Evolutionary conservation across 2,113 vertebrate species (phyloP).

Genomic region (Caranx melampygus): DNA sequence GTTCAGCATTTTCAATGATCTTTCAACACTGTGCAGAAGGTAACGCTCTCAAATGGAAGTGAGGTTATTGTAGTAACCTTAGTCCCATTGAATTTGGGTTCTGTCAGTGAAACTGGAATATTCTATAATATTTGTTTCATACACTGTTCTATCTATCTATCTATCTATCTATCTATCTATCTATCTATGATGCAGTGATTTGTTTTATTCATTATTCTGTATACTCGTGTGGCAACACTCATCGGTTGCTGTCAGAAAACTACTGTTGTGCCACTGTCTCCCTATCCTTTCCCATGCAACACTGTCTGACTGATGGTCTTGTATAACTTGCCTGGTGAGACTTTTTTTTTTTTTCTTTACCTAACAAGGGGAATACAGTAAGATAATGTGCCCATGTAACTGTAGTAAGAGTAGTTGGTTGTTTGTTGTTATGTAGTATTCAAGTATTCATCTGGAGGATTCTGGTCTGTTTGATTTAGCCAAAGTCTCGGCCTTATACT

Average conservation of each 20-base stretch:
- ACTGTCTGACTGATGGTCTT: background rate
- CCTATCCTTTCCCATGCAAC: background rate
- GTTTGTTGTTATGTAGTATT: background rate
- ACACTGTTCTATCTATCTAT: no score
- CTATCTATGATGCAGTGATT: background rate
- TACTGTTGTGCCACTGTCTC: constrained; percentile 5
- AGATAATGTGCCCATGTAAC: background rate
- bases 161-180: constrained; percentile 3
- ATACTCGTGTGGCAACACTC: background rate
- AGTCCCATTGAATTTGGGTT: background rate
- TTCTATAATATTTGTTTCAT: no score
- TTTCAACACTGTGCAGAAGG: constrained; percentile 5
- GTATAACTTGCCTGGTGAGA: constrained; percentile 6
- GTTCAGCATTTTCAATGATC: constrained; percentile 18
- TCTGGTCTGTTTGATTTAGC: constrained; percentile 31
- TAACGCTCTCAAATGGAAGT: constrained; percentile 11
- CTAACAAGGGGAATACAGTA: background rate
- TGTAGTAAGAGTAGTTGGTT: background rate
- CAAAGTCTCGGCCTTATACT: constrained; percentile 56
- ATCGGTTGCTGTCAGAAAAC: background rate
- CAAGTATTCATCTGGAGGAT: constrained; percentile 23
- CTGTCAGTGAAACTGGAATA: no score
- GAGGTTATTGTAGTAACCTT: background rate
- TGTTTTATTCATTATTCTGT: constrained; percentile 1
- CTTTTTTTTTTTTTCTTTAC: background rate